Evolutionary conservation across 2,888 invertebrate species (phyloP), one percentile per base, ranked within the genome.

Genomic region (Protodeltote pygarga): DNA sequence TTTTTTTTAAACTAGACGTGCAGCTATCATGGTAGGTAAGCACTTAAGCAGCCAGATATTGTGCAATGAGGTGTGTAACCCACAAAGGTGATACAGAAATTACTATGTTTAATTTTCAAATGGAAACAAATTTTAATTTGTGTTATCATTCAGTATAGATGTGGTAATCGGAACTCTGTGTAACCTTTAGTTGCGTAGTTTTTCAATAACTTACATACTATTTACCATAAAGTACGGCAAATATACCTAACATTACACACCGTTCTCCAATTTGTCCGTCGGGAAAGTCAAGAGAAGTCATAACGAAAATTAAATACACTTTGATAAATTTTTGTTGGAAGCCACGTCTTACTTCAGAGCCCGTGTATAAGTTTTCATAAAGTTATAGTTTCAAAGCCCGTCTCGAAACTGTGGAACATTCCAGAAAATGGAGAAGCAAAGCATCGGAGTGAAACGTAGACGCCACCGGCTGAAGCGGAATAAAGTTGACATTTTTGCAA

Each of bases 401-500:
- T 85, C 88, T 86, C 84, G 83, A 81, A 87, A 89, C 83, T 86
- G 78, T 75, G 77, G 84, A 86, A 83, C 88, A 87, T 91, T 88
- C 86, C 78, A 81, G 82, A 89, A 91, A 91, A 90, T 89, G 89
- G 83, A 86, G 89, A 85, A 85, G 88, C 83, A 79, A 89, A 81
- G 81, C 88, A 87, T 80, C 82, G 79, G 82, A 85, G 83, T 86
- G 88, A 81, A 89, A 85, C 84, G 89, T 75, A 85, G 83, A 78
- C 83, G 82, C 70, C 83, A 82, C 70, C 65, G 88, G 89, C 85
- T 89, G 90, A 87, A 80, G 87, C 85, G 89, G 87, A 91, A 89
- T 90, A 90, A 88, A 90, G 89, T 92, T 92, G 91, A 91, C 92
- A 92, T 92, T 92, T 92, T 92, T 92, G 92, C 85, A 89, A 89